Base-by-base conservation (phyloP, 2,113 vertebrate genomes). In the Daphoenositta chrysoptera region DNA sequence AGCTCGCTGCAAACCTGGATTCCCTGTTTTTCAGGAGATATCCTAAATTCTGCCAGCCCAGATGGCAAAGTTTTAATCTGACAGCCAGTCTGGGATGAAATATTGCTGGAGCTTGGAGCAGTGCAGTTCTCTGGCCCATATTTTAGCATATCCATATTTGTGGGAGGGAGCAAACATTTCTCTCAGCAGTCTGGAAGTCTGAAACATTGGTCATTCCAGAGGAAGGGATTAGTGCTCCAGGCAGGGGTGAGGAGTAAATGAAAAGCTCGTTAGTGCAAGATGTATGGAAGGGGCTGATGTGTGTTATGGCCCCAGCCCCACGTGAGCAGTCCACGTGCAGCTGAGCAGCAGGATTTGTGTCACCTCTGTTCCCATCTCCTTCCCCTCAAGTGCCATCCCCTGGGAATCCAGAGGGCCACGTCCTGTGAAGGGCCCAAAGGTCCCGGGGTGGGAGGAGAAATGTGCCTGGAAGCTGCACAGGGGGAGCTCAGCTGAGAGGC, bases 31-130 rank as follows among this genome's bases (percentile, higher is more conserved):
- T 76, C 13, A 2, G 27, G 14, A 69, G 69, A 61, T 45, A 53
- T 8, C 0, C 0, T 40, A 70, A 87, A 11, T 71, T 77, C 73
- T 92, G 56, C 37, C 47, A 54, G 83, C 26, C 86, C 95, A 95
- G 94, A 96, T 84, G 93, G 93, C 77, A 87, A 81, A 87, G 69
- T 91, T 96, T 89, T 70, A 60, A 84, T 71, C 77, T 89, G 91
- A 87, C 94, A 84, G 70, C 65, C 69, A 75, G 63, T 82, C 65
- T 76, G 86, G 50, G 70, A 83, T 88, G 71, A 94, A 84, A 89
- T 68, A 91, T 14, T 66, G 64, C 77, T 48, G 61, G 19, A 68
- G 48, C 69, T 84, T 4, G 2, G 64, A 69, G 81, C 73, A 68
- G 27, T 9, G 64, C 21, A 80, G 48, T 22, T 64, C 83, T 75